phyloP scores from a whole-genome alignment of 2,113 vertebrate species.

The Micronycteris hirsuta region DNA sequence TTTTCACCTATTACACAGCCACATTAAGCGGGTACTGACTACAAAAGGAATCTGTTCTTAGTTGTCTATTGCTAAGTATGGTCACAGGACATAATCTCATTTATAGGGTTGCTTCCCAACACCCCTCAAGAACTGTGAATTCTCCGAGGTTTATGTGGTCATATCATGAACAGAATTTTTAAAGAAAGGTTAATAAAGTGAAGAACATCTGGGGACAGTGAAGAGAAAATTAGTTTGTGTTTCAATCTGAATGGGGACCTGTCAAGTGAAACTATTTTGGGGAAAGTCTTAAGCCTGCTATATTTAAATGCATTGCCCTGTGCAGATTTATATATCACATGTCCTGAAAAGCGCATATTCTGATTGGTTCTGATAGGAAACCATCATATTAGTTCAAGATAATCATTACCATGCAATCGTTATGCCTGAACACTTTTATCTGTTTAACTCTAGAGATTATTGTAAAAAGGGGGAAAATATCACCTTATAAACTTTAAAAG shows the following conservation, averaged over 20 bases:
- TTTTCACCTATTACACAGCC: background rate
- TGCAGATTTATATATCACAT: background rate
- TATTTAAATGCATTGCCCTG: background rate
- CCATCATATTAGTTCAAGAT: background rate
- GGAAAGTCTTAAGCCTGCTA: background rate
- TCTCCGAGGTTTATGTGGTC: slow-evolving; percentile 45
- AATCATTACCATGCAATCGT: background rate
- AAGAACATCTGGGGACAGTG: background rate
- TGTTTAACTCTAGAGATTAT: slow-evolving; percentile 47
- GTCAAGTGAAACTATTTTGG: background rate
- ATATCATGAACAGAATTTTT: background rate
- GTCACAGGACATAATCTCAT: background rate
- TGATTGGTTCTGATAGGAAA: background rate
- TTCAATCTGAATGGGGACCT: background rate
- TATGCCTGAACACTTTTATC: slow-evolving; percentile 11
- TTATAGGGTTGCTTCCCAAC: background rate
- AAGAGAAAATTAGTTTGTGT: background rate
- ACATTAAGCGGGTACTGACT: background rate
- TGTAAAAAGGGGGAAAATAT: slow-evolving; percentile 5
- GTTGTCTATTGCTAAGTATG: slow-evolving; percentile 59
- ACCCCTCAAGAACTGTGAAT: slow-evolving; percentile 23
- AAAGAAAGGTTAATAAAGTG: background rate
- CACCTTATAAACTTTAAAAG: slow-evolving; percentile 73
- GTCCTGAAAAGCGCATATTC: background rate
- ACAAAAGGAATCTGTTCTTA: slow-evolving; percentile 30